A percentile compares a stretch with the other conserved stretches of the same genome.
These are phyloP conservation scores for Crotalus helleri DNA, from an alignment of 2,113 vertebrate species.

Conservation along the genomic window DNA sequence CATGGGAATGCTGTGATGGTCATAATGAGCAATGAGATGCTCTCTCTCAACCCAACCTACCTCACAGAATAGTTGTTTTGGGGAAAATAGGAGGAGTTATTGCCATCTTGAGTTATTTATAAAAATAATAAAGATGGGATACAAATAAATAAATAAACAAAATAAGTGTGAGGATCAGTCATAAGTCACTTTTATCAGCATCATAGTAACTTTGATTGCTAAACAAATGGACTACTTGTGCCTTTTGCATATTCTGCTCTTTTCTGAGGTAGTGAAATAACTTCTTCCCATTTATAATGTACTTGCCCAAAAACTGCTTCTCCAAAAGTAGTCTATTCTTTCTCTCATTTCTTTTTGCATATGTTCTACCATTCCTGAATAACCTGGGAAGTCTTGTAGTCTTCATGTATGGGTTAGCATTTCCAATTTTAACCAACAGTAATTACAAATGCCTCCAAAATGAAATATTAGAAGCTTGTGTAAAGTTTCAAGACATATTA, in stretches of 20 bases:
- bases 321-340: neutral
- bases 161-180: neutral
- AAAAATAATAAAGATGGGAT: neutral
- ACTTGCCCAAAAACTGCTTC: neutral
- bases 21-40: neutral
- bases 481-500: neutral
- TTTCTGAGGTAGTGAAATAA: neutral
- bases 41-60: neutral
- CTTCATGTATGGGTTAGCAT: neutral
- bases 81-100: neutral
- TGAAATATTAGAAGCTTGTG: neutral
- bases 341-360: neutral
- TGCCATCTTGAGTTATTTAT: neutral
- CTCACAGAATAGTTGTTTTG: neutral
- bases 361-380: neutral
- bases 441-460: neutral
- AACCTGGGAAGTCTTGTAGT: neutral
- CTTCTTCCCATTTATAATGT: neutral
- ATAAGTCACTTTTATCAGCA: neutral
- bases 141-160: neutral
- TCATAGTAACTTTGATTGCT: neutral
- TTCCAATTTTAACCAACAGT: neutral
- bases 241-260: neutral
- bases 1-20: neutral
- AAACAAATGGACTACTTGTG: neutral